Conservation (phyloP, 2,797 vertebrate genomes). For the Dermochelys coriacea region DNA sequence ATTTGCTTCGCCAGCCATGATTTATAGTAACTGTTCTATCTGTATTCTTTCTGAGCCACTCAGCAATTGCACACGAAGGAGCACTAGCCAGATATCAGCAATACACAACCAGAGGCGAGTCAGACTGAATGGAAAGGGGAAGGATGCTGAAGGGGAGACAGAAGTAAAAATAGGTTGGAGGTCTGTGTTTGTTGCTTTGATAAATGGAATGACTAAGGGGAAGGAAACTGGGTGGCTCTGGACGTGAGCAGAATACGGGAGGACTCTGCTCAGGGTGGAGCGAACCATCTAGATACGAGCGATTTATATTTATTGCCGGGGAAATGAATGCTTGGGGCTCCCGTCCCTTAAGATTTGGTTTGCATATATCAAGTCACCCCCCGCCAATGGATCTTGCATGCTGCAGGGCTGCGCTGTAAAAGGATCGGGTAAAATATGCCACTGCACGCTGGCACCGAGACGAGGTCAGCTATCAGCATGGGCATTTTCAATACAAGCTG, state of each 20-base stretch:
- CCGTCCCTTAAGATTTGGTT: background rate
- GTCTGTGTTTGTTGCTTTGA: background rate
- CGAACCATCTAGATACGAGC: background rate
- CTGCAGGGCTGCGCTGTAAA: background rate
- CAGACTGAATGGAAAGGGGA: background rate
- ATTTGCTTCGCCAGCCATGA: background rate
- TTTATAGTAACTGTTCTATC: background rate
- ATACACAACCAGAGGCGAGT: background rate
- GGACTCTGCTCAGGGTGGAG: background rate
- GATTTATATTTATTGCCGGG: background rate
- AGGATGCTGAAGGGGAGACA: background rate
- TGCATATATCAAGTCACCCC: background rate
- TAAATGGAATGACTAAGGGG: background rate
- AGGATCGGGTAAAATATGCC: background rate
- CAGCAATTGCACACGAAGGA: background rate
- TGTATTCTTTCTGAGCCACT: background rate
- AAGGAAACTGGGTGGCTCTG: background rate
- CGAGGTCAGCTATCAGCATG: background rate
- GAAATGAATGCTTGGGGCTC: background rate
- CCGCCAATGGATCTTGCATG: background rate
- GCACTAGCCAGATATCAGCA: background rate
- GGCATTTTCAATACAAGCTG: background rate
- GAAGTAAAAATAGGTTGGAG: background rate
- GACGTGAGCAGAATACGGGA: accelerated
- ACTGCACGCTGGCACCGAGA: background rate